A percentile compares a stretch with the other conserved stretches of the same genome.
phyloP scores from a whole-genome alignment of 2,888 invertebrate genomes.

The Tineola bisselliella region DNA sequence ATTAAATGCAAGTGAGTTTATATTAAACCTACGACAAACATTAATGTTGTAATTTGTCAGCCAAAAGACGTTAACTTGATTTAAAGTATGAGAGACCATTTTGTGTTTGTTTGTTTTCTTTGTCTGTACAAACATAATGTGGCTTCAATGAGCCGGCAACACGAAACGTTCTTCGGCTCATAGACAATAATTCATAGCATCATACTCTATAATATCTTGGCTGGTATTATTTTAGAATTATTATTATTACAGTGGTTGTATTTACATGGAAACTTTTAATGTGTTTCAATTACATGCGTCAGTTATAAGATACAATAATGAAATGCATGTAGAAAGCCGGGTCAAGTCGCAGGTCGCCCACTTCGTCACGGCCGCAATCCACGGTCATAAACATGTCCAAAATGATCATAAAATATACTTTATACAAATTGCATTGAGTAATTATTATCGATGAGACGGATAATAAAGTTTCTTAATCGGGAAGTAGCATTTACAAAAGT shows the following conservation, averaged over 20 bases:
- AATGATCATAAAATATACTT: conserved; percentile 1
- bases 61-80: conserved; percentile 4
- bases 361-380: conserved; percentile 2
- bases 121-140: background rate
- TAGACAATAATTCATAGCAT: background rate
- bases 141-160: background rate
- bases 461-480: background rate
- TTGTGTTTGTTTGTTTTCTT: background rate
- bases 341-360: conserved; percentile 4
- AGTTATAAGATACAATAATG: background rate
- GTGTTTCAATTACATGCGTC: conserved; percentile 4
- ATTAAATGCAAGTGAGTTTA: conserved; percentile 1
- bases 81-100: conserved; percentile 1
- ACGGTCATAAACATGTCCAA: background rate
- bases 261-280: background rate
- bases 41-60: conserved; percentile 2
- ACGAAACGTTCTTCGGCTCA: background rate
- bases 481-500: background rate
- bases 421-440: conserved; percentile 5
- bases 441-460: background rate
- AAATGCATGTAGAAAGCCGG: conserved; percentile 5
- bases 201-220: no score
- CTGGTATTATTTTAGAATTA: background rate
- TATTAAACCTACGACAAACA: background rate
- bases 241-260: background rate